A percentile compares a stretch with the other conserved stretches of the same genome.
phyloP scores from a whole-genome alignment of 30 jellyfish, hydroid and myxozoan genomes.

The Morbakka virulenta region DNA sequence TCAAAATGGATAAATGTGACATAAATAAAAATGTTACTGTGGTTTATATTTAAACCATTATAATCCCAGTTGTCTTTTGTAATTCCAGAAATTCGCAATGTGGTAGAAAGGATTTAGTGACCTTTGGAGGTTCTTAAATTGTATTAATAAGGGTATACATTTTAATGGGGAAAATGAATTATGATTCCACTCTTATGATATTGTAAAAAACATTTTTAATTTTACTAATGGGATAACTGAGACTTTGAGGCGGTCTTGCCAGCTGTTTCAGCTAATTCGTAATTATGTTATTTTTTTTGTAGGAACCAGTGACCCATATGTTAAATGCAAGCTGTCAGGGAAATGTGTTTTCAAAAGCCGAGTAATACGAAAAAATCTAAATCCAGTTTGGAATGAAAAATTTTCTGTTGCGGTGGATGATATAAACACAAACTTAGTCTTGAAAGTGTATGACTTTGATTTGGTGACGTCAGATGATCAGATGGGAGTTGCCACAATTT shows the following conservation, averaged over 20 bases:
- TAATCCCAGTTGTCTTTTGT: too few species aligned
- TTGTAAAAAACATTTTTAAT: too few species aligned
- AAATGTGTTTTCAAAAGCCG: slow-evolving; percentile 81
- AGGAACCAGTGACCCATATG: slow-evolving; percentile 98
- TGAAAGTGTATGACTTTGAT: slow-evolving; percentile 91
- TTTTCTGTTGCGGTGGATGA: slow-evolving; percentile 75
- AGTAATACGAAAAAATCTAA: slow-evolving; percentile 64
- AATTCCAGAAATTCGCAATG: too few species aligned
- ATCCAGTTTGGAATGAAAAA: slow-evolving; percentile 89
- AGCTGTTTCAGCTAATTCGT: too few species aligned
- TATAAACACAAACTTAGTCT: slow-evolving; percentile 65
- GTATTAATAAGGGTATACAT: too few species aligned
- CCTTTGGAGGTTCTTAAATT: too few species aligned
- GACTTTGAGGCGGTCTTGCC: not conserved
- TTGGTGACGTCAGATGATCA: slow-evolving; percentile 82
- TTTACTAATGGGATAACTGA: too few species aligned
- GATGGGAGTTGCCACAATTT: slow-evolving; percentile 85
- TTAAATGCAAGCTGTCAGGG: slow-evolving; percentile 77
- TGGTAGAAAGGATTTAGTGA: too few species aligned
- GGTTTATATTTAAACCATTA: too few species aligned
- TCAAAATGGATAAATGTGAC: too few species aligned
- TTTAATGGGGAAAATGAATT: not conserved
- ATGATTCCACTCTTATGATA: too few species aligned
- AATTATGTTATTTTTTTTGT: not conserved
- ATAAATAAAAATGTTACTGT: too few species aligned